Evolutionary conservation across 2,888 invertebrate species (phyloP), one percentile per base, ranked within the genome.

Genomic region (Xanthia icteritia): DNA sequence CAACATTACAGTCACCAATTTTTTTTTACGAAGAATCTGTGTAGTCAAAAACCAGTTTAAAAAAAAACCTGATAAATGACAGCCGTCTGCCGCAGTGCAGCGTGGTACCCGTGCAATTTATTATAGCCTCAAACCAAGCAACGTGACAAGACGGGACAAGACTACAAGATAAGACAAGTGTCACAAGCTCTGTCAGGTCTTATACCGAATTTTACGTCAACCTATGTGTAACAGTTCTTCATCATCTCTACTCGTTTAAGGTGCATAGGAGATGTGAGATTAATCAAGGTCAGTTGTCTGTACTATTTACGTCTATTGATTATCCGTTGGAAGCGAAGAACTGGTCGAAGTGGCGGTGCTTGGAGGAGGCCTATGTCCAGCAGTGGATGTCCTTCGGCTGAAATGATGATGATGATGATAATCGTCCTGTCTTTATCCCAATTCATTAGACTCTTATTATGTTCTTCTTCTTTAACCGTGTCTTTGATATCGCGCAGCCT

Each of bases 141-240:
- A 69, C 17, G 45, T 48, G 61, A 70, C 81, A 42, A 17, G 13
- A 80, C 27, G 13, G 3, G 23, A n/a, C 27, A 48, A 73, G 31
- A 31, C 1, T 2, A 31, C 31, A 31, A 31, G 58, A 39, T 74
- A 60, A 56, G 17, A n/a, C 0, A 45, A 77, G 11, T 60, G 78
- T 42, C 39, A 31, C 48, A 17, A 58, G 5, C 0, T 54, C 17
- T 20, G 11, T 11, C 4, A 45, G 31, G 54, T 58, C 1, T 39
- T 51, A 39, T 39, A 13, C 5, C 11, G n/a, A 56, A n/a, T 56
- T n/a, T n/a, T n/a, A 8, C 20, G 23, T 54, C 54, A 23, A 23
- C 3, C 5, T 23, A n/a, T 13, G 23, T 31, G 4, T 9, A 54
- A 17, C 31, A 2, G 11, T 73, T 48, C 58, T 20, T 13, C 48